A percentile compares a stretch with the other conserved stretches of the same genome.
Evolutionary conservation across 1,140 invertebrate genomes (phyloP).

Genomic region (Andricus grossulariae): DNA sequence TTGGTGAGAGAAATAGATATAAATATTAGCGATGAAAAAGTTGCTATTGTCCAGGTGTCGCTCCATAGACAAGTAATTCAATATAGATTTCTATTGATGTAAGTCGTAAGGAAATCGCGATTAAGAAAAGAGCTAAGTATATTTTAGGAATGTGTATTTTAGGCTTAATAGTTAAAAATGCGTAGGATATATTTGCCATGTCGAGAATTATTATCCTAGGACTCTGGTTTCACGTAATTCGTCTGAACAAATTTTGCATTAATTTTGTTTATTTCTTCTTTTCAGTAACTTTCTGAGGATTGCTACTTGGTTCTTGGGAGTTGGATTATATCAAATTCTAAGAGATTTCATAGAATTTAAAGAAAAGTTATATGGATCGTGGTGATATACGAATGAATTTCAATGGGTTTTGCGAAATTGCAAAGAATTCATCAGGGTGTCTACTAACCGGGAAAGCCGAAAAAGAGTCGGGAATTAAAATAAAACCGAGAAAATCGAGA

Average conservation of each 20-base stretch:
- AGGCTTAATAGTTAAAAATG: constrained; percentile 13
- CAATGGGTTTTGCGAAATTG: too few relatives aligned
- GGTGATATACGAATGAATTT: too few relatives aligned
- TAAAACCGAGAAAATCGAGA: too few relatives aligned
- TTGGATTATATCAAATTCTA: too few relatives aligned
- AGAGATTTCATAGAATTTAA: too few relatives aligned
- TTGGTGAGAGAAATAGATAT: not conserved
- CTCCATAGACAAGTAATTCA: constrained; percentile 9
- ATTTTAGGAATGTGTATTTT: constrained; percentile 10
- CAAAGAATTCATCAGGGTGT: too few relatives aligned
- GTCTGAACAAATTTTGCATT: not conserved
- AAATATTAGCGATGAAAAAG: constrained; percentile 16
- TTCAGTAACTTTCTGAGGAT: not conserved
- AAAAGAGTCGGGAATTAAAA: too few relatives aligned
- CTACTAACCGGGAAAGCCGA: too few relatives aligned
- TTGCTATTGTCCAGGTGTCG: constrained; percentile 27
- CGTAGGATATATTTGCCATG: not conserved
- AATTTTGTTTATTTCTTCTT: not conserved
- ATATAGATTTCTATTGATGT: constrained; percentile 9
- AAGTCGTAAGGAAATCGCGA: constrained; percentile 1
- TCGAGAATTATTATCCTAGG: constrained; percentile 3
- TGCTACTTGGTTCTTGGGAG: too few relatives aligned
- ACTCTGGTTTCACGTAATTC: not conserved
- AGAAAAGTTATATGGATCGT: too few relatives aligned
- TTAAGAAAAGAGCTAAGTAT: constrained; percentile 13